phyloP scores from a whole-genome alignment of 2,797 vertebrate species.

The Australoheros facetus region DNA sequence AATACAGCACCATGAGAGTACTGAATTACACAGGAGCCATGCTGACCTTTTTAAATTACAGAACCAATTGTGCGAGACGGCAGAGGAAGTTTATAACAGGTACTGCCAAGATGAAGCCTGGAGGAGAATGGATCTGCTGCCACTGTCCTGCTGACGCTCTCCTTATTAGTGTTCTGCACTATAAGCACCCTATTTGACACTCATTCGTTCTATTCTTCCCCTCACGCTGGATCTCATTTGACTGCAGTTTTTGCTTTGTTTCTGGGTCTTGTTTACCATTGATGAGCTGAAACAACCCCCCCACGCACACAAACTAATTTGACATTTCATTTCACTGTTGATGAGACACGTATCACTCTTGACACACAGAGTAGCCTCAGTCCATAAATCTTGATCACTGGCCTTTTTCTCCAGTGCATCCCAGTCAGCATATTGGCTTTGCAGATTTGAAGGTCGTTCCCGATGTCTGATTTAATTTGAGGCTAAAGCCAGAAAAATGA shows the following conservation, averaged over 20 bases:
- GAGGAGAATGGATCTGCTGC: slow-evolving; percentile 74
- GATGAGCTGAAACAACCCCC: slow-evolving; percentile 20
- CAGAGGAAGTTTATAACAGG: slow-evolving; percentile 78
- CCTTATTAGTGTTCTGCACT: slow-evolving; percentile 63
- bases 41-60: slow-evolving; percentile 87
- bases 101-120: slow-evolving; percentile 70
- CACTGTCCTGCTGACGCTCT: slow-evolving; percentile 56
- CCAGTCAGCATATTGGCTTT: slow-evolving; percentile 64
- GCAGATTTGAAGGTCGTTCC: slow-evolving; percentile 72
- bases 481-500: slow-evolving; percentile 68
- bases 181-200: slow-evolving; percentile 65
- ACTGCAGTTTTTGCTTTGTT: slow-evolving; percentile 29
- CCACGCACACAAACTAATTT: slow-evolving; percentile 54
- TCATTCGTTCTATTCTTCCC: slow-evolving; percentile 14
- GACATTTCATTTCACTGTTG: slow-evolving; percentile 67
- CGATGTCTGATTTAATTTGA: slow-evolving; percentile 73
- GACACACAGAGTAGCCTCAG: slow-evolving; percentile 44
- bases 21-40: slow-evolving; percentile 81
- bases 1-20: slow-evolving; percentile 81
- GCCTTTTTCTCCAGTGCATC: slow-evolving; percentile 49
- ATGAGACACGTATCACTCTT: slow-evolving; percentile 67
- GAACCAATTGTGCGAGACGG: slow-evolving; percentile 81
- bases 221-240: slow-evolving; percentile 33
- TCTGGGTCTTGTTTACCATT: slow-evolving; percentile 36
- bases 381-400: slow-evolving; percentile 73